Conservation (phyloP, 2,888 invertebrate genomes). For the Protula sp. region DNA sequence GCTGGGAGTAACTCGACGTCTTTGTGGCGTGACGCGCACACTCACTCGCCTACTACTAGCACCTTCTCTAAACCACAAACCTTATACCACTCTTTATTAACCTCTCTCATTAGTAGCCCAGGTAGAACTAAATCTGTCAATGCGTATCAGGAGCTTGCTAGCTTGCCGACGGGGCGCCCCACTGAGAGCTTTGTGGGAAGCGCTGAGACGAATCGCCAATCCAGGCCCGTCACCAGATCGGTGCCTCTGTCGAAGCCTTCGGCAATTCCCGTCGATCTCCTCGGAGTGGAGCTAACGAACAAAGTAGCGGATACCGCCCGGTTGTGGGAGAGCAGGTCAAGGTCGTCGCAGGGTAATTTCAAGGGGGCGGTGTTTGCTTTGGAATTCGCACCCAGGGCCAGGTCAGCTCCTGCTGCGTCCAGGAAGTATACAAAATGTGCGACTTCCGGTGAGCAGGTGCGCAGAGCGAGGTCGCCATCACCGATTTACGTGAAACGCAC, state of each 20-base stretch:
- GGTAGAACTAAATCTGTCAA: no score
- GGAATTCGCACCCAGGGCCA: no score
- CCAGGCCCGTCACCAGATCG: not conserved
- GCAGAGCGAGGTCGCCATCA: no score
- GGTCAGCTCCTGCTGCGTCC: no score
- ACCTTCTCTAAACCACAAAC: not conserved
- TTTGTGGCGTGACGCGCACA: not conserved
- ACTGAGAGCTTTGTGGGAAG: conserved; percentile 10
- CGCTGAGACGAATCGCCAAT: not conserved
- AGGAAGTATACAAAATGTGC: no score
- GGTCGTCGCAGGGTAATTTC: no score
- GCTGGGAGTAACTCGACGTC: not conserved
- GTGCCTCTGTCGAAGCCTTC: not conserved
- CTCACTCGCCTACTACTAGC: not conserved
- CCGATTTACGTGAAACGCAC: no score
- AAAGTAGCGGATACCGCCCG: conserved; percentile 1
- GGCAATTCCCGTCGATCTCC: not conserved
- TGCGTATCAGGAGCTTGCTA: conserved; percentile 12
- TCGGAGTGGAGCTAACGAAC: not conserved
- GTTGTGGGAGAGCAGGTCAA: not conserved
- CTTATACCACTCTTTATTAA: no score
- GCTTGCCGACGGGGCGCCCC: conserved; percentile 12
- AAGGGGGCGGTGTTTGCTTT: no score
- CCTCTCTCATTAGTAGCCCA: no score
- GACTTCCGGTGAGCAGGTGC: no score